Evolutionary conservation across 2,888 invertebrate genomes (phyloP).

Genomic region (Augiades crinisus): DNA sequence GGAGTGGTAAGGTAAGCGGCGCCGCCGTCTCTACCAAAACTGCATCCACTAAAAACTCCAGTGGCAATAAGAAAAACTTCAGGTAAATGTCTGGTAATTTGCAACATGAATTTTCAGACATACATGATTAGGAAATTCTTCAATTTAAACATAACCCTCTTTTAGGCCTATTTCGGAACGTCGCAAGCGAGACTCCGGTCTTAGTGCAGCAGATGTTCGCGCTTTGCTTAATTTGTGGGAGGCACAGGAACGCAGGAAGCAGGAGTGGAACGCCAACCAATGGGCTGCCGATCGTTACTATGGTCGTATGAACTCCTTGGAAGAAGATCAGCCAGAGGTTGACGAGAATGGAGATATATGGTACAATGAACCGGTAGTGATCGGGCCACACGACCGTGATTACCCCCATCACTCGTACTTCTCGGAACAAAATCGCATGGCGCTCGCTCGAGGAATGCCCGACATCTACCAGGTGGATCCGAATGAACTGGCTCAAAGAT

Average conservation of each 20-base stretch:
- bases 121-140: neutral
- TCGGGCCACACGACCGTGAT: constrained; percentile 64
- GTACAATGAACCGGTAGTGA: constrained; percentile 82
- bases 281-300: constrained; percentile 66
- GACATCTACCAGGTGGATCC: constrained; percentile 69
- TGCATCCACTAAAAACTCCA: constrained; percentile 69
- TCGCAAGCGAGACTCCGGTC: constrained; percentile 81
- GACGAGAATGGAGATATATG: constrained; percentile 80
- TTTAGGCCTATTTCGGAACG: constrained; percentile 71
- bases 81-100: constrained; percentile 46
- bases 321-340: constrained; percentile 75
- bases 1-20: constrained; percentile 69
- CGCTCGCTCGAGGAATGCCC: constrained; percentile 63
- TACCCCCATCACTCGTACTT: constrained; percentile 71
- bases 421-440: constrained; percentile 73
- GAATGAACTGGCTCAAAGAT: constrained; percentile 65
- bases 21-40: constrained; percentile 74
- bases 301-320: constrained; percentile 59
- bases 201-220: constrained; percentile 83
- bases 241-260: constrained; percentile 79
- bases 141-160: neutral
- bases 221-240: constrained; percentile 83
- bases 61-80: constrained; percentile 73
- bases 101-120: neutral
- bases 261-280: constrained; percentile 72